Percentiles rank a stretch among this genome's conserved stretches.
Conservation (phyloP, 1,140 invertebrate genomes). For the Drosophila eugracilis region DNA sequence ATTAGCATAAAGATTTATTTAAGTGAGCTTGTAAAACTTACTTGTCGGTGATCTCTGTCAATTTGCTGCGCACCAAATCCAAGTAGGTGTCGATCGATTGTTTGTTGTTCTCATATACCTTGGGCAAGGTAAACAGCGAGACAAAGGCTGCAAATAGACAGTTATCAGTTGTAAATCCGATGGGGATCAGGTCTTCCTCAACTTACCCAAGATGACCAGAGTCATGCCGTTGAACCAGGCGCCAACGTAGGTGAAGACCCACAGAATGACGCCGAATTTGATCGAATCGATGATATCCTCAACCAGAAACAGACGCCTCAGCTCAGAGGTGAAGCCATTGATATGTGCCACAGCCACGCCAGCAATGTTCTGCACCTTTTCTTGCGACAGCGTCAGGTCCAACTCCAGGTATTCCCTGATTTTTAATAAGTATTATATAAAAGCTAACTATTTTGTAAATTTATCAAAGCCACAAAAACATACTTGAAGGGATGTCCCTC, state of each 20-base stretch:
- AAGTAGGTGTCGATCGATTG: slow-evolving; percentile 97
- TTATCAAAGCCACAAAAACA: slow-evolving; percentile 93
- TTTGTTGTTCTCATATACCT: slow-evolving; percentile 99
- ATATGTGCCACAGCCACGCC: slow-evolving; percentile 93
- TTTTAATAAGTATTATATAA: slow-evolving; percentile 5
- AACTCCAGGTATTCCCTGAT: slow-evolving; percentile 93
- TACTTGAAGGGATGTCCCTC: slow-evolving; percentile 99
- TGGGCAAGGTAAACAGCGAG: slow-evolving; percentile 97
- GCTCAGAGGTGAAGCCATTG: slow-evolving; percentile 91
- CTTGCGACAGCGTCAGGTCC: slow-evolving; percentile 93
- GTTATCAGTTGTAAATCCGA: background rate
- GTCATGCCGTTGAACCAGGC: slow-evolving; percentile 99
- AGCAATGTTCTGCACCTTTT: slow-evolving; percentile 94
- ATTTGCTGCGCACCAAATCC: slow-evolving; percentile 93
- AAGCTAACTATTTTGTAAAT: slow-evolving; percentile 39
- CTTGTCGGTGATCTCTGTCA: slow-evolving; percentile 95
- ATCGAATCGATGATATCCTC: slow-evolving; percentile 98
- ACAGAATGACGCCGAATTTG: slow-evolving; percentile 96
- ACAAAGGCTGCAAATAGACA: slow-evolving; percentile 91
- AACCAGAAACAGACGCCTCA: slow-evolving; percentile 97
- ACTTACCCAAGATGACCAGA: slow-evolving; percentile 95
- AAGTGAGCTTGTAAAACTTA: slow-evolving; percentile 86
- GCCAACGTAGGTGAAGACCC: slow-evolving; percentile 98
- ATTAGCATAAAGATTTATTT: too few relatives aligned
- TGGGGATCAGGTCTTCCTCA: too few relatives aligned